Percentiles rank a stretch among this genome's conserved stretches.
Conservation (phyloP, 2,888 invertebrate species). For the Eubasilissa splendida region DNA sequence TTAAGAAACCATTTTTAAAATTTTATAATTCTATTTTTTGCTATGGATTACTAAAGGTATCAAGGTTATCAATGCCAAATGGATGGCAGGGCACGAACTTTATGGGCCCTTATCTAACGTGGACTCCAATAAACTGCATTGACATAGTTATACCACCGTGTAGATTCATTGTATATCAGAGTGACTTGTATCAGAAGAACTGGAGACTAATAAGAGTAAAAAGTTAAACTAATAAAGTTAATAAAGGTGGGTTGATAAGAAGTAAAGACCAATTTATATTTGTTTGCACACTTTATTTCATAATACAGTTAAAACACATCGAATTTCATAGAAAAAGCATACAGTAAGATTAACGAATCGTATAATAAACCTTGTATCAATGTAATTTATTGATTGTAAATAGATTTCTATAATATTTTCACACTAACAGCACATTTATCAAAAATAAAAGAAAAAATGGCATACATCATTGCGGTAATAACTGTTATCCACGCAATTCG, state of each 20-base stretch:
- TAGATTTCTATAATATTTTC: conserved; percentile 31
- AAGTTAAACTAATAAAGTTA: too few species aligned
- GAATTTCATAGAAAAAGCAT: conserved; percentile 58
- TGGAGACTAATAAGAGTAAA: too few species aligned
- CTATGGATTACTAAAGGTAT: too few species aligned
- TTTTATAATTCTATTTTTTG: too few species aligned
- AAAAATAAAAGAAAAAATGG: conserved; percentile 55
- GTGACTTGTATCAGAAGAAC: too few species aligned
- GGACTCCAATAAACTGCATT: too few species aligned
- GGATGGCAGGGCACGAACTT: too few species aligned
- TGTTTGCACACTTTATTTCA: conserved; percentile 55
- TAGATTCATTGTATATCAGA: too few species aligned
- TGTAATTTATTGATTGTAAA: conserved; percentile 41
- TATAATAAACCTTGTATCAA: conserved; percentile 26
- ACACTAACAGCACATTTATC: conserved; percentile 53
- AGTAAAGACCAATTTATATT: not conserved
- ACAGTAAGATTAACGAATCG: conserved; percentile 49
- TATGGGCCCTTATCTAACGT: too few species aligned
- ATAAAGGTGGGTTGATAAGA: not conserved
- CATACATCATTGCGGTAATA: conserved; percentile 10
- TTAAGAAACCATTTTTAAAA: too few species aligned
- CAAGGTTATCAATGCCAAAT: too few species aligned
- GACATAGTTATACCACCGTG: too few species aligned
- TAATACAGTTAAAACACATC: conserved; percentile 49
- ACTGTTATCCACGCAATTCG: conserved; percentile 27